phyloP scores from a whole-genome alignment of 2,888 invertebrate genomes.

The Campaea margaritaria region DNA sequence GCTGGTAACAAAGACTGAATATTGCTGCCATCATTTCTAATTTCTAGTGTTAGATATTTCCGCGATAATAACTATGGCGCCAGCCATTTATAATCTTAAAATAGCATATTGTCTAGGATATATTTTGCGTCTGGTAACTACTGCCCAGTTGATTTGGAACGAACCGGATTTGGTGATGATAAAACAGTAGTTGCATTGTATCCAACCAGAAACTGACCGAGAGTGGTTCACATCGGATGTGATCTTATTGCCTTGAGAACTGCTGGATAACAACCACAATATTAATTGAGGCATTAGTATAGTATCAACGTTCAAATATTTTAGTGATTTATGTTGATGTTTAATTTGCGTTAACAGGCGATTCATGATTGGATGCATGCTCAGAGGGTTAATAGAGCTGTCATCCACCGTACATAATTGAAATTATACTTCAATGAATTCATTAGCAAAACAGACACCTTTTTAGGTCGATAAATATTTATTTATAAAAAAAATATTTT shows the following conservation, averaged over 20 bases:
- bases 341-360: constrained; percentile 30
- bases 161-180: constrained; percentile 42
- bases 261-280: constrained; percentile 48
- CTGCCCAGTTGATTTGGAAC: constrained; percentile 26
- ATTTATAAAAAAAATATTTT: too few species aligned
- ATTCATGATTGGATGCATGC: constrained; percentile 12
- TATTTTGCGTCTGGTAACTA: constrained; percentile 23
- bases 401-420: background rate
- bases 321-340: constrained; percentile 40
- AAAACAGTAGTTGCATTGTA: constrained; percentile 36
- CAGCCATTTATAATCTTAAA: constrained; percentile 17
- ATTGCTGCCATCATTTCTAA: constrained; percentile 16
- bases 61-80: constrained; percentile 10
- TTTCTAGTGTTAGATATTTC: constrained; percentile 13
- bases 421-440: background rate
- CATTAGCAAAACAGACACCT: background rate
- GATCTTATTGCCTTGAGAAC: constrained; percentile 31
- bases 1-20: constrained; percentile 16
- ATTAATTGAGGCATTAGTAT: constrained; percentile 50
- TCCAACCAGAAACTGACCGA: constrained; percentile 31
- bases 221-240: constrained; percentile 34
- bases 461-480: background rate
- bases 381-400: constrained; percentile 24
- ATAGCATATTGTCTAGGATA: constrained; percentile 18
- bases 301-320: constrained; percentile 53